These are phyloP conservation scores for Aethina tumida DNA, from an alignment of 1,140 invertebrate genomes.

Conservation along the genomic window DNA sequence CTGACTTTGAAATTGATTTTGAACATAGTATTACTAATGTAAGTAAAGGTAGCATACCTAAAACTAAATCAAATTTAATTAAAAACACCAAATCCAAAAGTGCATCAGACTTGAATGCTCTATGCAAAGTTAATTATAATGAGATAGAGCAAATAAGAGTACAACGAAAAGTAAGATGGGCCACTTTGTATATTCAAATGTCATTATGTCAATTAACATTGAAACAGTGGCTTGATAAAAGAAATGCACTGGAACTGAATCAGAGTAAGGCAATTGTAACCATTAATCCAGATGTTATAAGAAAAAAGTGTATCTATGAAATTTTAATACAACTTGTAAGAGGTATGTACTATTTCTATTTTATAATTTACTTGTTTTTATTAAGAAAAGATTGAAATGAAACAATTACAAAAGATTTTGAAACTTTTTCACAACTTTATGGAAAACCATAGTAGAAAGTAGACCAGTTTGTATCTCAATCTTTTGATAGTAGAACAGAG, in stretches of 20 bases:
- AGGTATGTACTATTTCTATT: conserved; percentile 30
- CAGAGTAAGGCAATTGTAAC: conserved; percentile 22
- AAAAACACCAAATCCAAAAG: conserved; percentile 15
- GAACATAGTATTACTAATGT: conserved; percentile 17
- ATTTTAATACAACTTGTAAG: conserved; percentile 61
- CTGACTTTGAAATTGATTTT: conserved; percentile 21
- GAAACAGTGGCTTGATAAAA: conserved; percentile 56
- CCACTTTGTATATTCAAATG: conserved; percentile 75
- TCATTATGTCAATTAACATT: conserved; percentile 64
- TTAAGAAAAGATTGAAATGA: too few species aligned
- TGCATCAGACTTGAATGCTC: conserved; percentile 29
- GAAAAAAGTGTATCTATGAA: conserved; percentile 38
- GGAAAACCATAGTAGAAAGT: too few species aligned
- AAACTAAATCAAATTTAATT: conserved; percentile 6
- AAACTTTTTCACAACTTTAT: too few species aligned
- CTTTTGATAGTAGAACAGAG: too few species aligned
- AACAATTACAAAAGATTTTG: too few species aligned
- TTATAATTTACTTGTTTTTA: conserved; percentile 6
- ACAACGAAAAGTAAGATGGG: conserved; percentile 43
- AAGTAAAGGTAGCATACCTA: neutral
- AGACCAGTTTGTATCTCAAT: too few species aligned
- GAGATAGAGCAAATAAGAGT: conserved; percentile 19
- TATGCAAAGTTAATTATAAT: conserved; percentile 28
- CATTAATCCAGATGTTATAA: conserved; percentile 12
- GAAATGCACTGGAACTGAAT: conserved; percentile 40